Base-by-base conservation (phyloP, 1,140 invertebrate species). In the Orchestia grillus region DNA sequence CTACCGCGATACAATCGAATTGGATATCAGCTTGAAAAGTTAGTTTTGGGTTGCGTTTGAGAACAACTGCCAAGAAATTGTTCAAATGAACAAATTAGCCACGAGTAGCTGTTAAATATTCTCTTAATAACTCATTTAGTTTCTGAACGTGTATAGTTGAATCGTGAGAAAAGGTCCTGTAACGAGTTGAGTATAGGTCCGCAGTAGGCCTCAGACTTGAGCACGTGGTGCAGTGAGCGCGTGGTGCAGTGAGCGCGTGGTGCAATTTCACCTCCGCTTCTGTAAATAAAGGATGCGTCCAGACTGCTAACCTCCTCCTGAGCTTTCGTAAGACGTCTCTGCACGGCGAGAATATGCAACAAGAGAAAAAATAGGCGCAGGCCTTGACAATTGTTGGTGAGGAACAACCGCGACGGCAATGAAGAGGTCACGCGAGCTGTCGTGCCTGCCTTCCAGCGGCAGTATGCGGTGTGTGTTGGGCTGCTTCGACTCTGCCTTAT, bases 181-280 rank as follows among this genome's bases (percentile, higher is more conserved):
- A 53, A 19, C 6, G 47, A 53, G 19, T 53, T 19, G 19, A 8
- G 6, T 53, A 19, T 53, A 53, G 47, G 47, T 53, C 19, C 47
- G 47, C 19, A 19, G 47, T 53, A 53, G 47, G 19, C 19, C 47
- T 8, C 47, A 19, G 19, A 53, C 6, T 53, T 90, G 88, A 42
- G 42, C 88, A 42, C 15, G 28, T 90, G 88, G 88, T 90, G 88
- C 88, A 90, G 88, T 90, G 88, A 90, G 42, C 41, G 0, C 41
- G 88, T 90, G 41, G n/a, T 90, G 88, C 88, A 90, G 88, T 90
- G 88, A 90, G 42, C 88, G n/a, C 41, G 88, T 90, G 88, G 41
- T 90, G 88, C 88, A 90, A 41, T 90, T 77, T 23, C 28, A 28
- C 62, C 62, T 77, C 28, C 62, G 11, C 28, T 15, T 77, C 28